Conservation (phyloP, 2,797 vertebrate species). For the Monodelphis domestica region DNA sequence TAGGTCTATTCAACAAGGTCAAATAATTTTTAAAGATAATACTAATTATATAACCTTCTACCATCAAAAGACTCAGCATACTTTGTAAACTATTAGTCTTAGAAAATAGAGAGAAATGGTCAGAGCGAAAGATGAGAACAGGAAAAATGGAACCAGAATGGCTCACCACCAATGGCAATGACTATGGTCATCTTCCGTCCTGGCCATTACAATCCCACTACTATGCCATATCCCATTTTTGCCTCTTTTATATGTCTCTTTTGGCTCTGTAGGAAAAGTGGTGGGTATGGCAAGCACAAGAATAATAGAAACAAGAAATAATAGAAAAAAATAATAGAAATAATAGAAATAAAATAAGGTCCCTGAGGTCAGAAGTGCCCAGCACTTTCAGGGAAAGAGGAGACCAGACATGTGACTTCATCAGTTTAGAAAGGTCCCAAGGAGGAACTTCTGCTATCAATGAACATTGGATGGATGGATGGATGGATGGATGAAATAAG, state of each 20-base stretch:
- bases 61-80: slow-evolving; percentile 2
- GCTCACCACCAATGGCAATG: not conserved
- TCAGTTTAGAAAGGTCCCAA: not conserved
- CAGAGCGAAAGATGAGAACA: not conserved
- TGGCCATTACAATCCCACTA: not conserved
- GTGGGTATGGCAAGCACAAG: not conserved
- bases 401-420: not conserved
- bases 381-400: not conserved
- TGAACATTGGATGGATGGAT: not conserved
- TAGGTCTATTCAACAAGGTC: not conserved
- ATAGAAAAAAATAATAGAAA: not conserved
- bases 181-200: not conserved
- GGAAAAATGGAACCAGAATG: not conserved
- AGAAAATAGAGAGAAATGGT: slow-evolving; percentile 9
- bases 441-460: not conserved
- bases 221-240: not conserved
- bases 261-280: slow-evolving; percentile 8
- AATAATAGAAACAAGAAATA: not conserved
- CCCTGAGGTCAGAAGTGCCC: not conserved
- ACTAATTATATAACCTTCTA: not conserved
- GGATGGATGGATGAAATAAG: not conserved
- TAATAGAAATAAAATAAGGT: not conserved
- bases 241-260: not conserved
- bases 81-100: not conserved
- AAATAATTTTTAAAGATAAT: slow-evolving; percentile 38